phyloP scores from a whole-genome alignment of 2,888 invertebrate genomes.

The Clivina fossor region DNA sequence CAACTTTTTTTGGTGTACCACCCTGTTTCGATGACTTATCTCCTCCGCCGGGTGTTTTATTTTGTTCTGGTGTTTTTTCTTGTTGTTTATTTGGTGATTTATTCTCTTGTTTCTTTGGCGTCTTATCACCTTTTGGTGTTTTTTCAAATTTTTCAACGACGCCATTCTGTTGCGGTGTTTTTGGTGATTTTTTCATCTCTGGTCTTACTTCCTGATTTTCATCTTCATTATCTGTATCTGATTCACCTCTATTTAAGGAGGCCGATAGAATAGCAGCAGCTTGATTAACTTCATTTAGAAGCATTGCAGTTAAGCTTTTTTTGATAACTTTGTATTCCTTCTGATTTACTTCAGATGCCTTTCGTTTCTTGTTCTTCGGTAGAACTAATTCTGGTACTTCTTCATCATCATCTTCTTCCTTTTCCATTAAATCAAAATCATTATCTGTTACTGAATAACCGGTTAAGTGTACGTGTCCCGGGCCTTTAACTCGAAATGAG shows the following conservation, averaged over 20 bases:
- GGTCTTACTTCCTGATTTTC: conserved; percentile 48
- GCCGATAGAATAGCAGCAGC: conserved; percentile 44
- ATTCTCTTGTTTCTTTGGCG: too few relatives aligned
- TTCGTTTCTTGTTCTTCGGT: conserved; percentile 48
- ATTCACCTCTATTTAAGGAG: conserved; percentile 46
- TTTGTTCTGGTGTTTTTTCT: conserved; percentile 42
- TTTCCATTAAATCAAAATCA: conserved; percentile 55
- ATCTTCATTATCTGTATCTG: conserved; percentile 43
- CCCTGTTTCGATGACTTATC: conserved; percentile 38
- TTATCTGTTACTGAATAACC: conserved; percentile 68
- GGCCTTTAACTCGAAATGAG: conserved; percentile 60
- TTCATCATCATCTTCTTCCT: conserved; percentile 56
- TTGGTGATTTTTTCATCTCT: too few relatives aligned
- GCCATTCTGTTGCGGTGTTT: conserved; percentile 24
- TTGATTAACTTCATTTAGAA: conserved; percentile 43
- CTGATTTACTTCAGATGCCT: too few relatives aligned
- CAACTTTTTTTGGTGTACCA: conserved; percentile 54
- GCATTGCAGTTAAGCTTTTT: conserved; percentile 43
- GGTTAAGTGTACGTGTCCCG: conserved; percentile 76
- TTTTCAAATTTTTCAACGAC: conserved; percentile 45
- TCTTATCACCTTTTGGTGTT: conserved; percentile 54
- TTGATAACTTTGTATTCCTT: conserved; percentile 45
- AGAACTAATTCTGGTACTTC: conserved; percentile 49
- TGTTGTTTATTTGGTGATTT: conserved; percentile 48
- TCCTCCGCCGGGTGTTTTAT: conserved; percentile 47